Base-by-base conservation (phyloP, 1,140 invertebrate genomes). In the Stenopsyche tienmushanensis region DNA sequence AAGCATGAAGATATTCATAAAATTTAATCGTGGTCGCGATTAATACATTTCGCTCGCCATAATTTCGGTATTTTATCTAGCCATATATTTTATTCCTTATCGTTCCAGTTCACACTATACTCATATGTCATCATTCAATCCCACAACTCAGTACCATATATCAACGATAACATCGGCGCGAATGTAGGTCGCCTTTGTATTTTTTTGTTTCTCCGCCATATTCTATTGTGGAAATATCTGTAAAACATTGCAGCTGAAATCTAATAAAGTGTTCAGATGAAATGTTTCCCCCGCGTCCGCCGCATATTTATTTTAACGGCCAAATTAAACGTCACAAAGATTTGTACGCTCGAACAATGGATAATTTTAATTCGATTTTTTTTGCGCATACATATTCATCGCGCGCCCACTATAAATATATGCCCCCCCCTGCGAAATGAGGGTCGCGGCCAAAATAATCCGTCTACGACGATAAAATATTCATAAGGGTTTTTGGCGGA, bases 311-410 rank as follows among this genome's bases (percentile, higher is more conserved):
- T 34, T 34, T 34, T 34, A 34, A 23, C 24, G 52, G 25, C 52
- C 26, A 55, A 55, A 55, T 55, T 55, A 34, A 24, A 55, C 29
- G 52, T 55, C 52, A 55, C 52, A 17, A 55, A 55, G 52, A 55
- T 55, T 55, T 55, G 52, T 55, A 55, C 29, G 52, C 25, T 55
- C 39, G 52, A 55, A 55, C 39, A 55, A 55, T 34, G 39, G 52
- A 55, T 55, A 55, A 55, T 55, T 39, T 34, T 55, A 55, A 55
- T 55, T 17, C 39, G 52, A 52, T 17, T 3, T 39, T n/a, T n/a
- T n/a, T n/a, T n/a, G n/a, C n/a, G n/a, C 26, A 55, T 55, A 25
- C 52, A 55, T 55, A 55, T 55, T 55, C 52, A 55, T 55, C 50
- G 17, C 25, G 23, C 23, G 50, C 23, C 39, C 25, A 25, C 26